These are phyloP conservation scores for Indicator indicator DNA, from an alignment of 2,113 vertebrate genomes.

Conservation along the genomic window DNA sequence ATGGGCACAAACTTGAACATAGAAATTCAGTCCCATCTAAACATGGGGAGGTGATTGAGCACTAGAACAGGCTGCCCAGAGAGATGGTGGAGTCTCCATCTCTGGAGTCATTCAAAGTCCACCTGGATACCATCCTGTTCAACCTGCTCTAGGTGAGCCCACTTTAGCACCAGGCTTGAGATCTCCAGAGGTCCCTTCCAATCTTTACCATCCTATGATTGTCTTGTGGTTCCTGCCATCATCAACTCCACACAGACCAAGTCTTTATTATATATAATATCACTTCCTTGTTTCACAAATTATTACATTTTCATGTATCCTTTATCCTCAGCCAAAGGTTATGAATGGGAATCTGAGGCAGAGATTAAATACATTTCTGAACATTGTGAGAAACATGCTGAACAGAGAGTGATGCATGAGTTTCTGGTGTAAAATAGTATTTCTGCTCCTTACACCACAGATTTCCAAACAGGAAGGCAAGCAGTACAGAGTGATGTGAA, in stretches of 20 bases:
- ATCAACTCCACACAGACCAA: background rate
- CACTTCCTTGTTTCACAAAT: fast-evolving
- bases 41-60: too few species aligned
- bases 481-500: background rate
- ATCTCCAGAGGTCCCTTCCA: too few species aligned
- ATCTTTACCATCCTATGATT: too few species aligned
- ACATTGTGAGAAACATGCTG: background rate
- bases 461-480: background rate
- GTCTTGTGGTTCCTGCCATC: background rate
- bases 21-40: too few species aligned
- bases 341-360: background rate
- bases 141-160: too few species aligned
- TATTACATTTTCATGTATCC: background rate
- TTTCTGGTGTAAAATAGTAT: background rate
- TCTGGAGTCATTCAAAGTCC: too few species aligned
- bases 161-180: too few species aligned
- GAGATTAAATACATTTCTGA: background rate
- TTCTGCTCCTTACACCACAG: background rate
- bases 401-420: fast-evolving
- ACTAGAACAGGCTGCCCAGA: too few species aligned
- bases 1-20: too few species aligned
- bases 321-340: background rate
- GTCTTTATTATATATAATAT: background rate
- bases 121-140: too few species aligned
- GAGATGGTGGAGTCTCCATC: too few species aligned